Conservation (phyloP, 2,797 vertebrate genomes). For the Selene dorsalis region DNA sequence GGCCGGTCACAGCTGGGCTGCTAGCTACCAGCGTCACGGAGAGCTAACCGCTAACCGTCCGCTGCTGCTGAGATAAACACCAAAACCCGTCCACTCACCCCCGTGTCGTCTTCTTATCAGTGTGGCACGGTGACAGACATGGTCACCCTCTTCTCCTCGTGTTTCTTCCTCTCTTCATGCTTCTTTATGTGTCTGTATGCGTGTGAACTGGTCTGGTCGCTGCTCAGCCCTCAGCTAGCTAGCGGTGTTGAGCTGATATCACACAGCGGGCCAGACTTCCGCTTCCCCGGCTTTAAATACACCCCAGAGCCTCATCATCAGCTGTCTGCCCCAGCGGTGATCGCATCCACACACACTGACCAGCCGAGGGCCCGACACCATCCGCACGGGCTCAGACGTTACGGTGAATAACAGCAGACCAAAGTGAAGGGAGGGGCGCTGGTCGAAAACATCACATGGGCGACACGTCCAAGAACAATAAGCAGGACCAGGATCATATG, state of each 20-base stretch:
- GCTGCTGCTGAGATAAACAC: background rate
- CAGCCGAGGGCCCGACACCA: slow-evolving; percentile 12
- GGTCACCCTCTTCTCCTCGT: background rate
- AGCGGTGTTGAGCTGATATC: slow-evolving; percentile 47
- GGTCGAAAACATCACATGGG: slow-evolving; percentile 16
- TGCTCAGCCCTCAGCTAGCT: slow-evolving; percentile 12
- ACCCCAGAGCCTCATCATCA: slow-evolving; percentile 41
- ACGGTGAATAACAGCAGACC: slow-evolving; percentile 28
- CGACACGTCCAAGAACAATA: background rate
- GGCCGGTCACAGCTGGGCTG: slow-evolving; percentile 38
- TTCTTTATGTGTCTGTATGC: background rate
- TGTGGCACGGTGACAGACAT: background rate
- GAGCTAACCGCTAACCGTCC: slow-evolving; percentile 11
- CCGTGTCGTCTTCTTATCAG: background rate
- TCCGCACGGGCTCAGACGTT: background rate
- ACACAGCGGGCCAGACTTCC: slow-evolving; percentile 52
- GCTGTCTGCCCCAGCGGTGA: slow-evolving; percentile 23
- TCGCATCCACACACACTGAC: background rate
- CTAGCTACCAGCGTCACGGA: slow-evolving; percentile 49
- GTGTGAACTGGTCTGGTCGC: background rate
- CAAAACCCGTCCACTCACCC: slow-evolving; percentile 51
- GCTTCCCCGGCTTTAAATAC: slow-evolving; percentile 64
- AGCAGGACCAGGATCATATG: background rate
- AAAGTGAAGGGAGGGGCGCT: slow-evolving; percentile 42
- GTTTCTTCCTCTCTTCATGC: slow-evolving; percentile 30